Evolutionary conservation across 2,797 vertebrate species (phyloP).

Genomic region (Sarcophilus harrisii): DNA sequence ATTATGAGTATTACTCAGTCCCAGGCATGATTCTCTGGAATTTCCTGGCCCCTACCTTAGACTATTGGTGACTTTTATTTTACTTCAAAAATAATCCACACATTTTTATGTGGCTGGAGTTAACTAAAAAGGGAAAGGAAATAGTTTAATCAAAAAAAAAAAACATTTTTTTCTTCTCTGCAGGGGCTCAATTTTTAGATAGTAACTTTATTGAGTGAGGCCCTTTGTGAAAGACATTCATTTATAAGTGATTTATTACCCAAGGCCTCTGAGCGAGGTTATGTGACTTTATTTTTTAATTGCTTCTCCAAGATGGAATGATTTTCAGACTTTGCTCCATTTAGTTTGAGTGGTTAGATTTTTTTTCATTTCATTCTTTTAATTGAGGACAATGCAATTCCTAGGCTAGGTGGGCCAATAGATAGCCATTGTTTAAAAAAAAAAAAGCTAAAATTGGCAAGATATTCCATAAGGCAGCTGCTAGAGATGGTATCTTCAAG

Average conservation of each 20-base stretch:
- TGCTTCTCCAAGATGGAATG: conserved; percentile 18
- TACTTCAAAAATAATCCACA: background rate
- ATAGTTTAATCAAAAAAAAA: background rate
- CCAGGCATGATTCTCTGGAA: background rate
- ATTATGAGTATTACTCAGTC: background rate
- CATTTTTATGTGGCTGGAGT: background rate
- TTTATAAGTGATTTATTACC: conserved; percentile 47
- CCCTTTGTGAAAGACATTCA: conserved; percentile 10
- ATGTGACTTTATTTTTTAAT: conserved; percentile 30
- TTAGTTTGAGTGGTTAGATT: background rate
- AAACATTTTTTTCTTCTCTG: background rate
- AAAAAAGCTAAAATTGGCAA: background rate
- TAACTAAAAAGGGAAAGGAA: background rate
- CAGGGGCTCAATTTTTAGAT: background rate
- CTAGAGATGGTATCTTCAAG: no score
- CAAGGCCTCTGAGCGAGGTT: background rate
- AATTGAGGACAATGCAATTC: background rate
- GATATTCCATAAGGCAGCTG: background rate
- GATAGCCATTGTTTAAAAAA: conserved; percentile 21
- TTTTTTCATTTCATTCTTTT: background rate
- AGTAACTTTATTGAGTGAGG: background rate
- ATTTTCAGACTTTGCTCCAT: conserved; percentile 4
- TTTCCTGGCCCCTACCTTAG: background rate
- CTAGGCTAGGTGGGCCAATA: background rate
- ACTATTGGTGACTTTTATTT: background rate